Evolutionary conservation across 2,888 invertebrate genomes (phyloP).

Genomic region (Willowsia nigromaculata): DNA sequence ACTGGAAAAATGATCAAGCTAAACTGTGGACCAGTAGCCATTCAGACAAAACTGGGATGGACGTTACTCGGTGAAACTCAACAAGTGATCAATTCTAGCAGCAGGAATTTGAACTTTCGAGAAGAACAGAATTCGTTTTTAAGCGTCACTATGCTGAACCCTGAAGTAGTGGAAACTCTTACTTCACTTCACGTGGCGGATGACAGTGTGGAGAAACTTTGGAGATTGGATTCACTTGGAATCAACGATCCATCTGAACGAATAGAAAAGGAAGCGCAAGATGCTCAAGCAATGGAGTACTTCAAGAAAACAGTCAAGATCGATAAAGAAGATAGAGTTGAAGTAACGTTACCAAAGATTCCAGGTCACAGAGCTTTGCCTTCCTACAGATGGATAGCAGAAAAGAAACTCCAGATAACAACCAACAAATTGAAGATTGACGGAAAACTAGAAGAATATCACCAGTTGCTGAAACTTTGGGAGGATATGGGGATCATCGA

Average conservation of each 20-base stretch:
- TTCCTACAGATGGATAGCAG: not conserved
- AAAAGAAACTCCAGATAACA: slow-evolving; percentile 7
- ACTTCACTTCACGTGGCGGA: not conserved
- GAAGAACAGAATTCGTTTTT: no score
- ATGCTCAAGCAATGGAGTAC: slow-evolving; percentile 20
- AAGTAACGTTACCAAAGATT: slow-evolving; percentile 79
- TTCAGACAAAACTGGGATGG: not conserved
- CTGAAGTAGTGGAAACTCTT: no score
- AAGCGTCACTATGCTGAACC: not conserved
- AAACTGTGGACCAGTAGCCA: not conserved
- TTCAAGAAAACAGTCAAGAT: slow-evolving; percentile 77
- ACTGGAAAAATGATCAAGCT: not conserved
- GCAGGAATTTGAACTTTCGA: not conserved
- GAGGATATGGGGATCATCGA: no score
- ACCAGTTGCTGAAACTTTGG: no score
- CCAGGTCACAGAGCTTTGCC: slow-evolving; percentile 79
- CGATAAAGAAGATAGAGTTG: slow-evolving; percentile 79
- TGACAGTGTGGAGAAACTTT: slow-evolving; percentile 7
- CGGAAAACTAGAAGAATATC: no score
- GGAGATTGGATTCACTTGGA: slow-evolving; percentile 64
- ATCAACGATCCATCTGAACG: slow-evolving; percentile 64
- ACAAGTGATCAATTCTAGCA: not conserved
- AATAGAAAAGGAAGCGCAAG: slow-evolving; percentile 57
- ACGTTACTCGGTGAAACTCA: not conserved
- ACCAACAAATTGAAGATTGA: not conserved